Conservation (phyloP, 2,797 vertebrate species). For the Remorina albescens region DNA sequence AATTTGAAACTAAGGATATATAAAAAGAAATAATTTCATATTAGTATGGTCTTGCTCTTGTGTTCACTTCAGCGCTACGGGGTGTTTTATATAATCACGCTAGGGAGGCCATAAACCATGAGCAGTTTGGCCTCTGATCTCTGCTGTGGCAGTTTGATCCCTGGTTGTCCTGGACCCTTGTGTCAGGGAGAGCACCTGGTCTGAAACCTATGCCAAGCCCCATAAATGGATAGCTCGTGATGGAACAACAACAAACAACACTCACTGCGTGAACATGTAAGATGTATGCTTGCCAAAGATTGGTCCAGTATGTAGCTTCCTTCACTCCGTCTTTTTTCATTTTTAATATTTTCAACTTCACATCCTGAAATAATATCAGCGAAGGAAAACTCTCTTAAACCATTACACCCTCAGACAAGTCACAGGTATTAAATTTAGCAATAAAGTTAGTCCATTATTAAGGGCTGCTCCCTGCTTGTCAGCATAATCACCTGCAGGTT, state of each 20-base stretch:
- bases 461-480: neutral
- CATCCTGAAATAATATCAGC: slow-evolving; percentile 10
- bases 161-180: too few relatives aligned
- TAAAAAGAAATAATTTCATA: neutral
- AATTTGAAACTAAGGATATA: slow-evolving; percentile 2
- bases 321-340: neutral
- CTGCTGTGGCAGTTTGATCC: too few relatives aligned
- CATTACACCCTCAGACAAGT: slow-evolving; percentile 13
- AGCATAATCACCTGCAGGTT: slow-evolving; percentile 51
- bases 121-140: too few relatives aligned
- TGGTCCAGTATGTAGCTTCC: neutral
- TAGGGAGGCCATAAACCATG: too few relatives aligned
- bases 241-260: too few relatives aligned
- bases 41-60: neutral
- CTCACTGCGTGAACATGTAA: neutral
- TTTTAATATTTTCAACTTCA: neutral
- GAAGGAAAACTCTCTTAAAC: slow-evolving; percentile 2
- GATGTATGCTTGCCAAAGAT: neutral
- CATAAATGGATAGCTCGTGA: too few relatives aligned
- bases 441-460: slow-evolving; percentile 39
- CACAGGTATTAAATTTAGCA: slow-evolving; percentile 25
- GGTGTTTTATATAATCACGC: too few relatives aligned
- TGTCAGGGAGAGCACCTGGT: too few relatives aligned
- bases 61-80: too few relatives aligned
- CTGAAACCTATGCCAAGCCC: too few relatives aligned